A percentile compares a stretch with the other conserved stretches of the same genome.
Conservation (phyloP, 2,113 vertebrate species). For the Vidua chalybeata region DNA sequence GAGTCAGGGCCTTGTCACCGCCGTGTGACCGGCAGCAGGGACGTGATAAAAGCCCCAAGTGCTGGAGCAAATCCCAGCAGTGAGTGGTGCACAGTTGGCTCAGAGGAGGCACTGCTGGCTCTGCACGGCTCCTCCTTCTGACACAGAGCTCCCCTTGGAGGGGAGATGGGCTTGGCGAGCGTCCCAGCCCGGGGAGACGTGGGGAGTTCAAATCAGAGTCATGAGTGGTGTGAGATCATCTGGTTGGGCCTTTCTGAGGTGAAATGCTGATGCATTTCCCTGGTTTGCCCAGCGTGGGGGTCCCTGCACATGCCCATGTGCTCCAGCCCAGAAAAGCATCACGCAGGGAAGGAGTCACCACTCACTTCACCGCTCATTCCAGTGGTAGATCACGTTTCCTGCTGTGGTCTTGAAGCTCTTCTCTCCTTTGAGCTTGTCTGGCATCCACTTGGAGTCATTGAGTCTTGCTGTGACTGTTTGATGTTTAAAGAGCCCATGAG, state of each 20-base stretch:
- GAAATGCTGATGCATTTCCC: neutral
- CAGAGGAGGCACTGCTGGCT: slow-evolving; percentile 14
- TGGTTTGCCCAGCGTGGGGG: neutral
- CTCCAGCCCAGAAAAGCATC: neutral
- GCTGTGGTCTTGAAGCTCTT: neutral
- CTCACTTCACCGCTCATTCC: neutral
- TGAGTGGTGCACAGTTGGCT: neutral
- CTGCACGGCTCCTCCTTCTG: neutral
- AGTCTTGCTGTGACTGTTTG: neutral
- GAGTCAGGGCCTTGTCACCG: slow-evolving; percentile 49
- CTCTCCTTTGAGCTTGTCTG: neutral
- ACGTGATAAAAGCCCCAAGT: neutral
- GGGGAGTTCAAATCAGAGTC: neutral
- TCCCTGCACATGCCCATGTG: neutral
- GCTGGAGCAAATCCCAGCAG: slow-evolving; percentile 31
- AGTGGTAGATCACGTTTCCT: neutral
- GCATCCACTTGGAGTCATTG: neutral
- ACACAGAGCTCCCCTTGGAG: neutral
- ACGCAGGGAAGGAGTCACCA: neutral
- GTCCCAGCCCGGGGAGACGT: fast-evolving
- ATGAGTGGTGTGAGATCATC: neutral
- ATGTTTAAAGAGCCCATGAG: neutral
- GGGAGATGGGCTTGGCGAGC: neutral
- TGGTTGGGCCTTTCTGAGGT: neutral
- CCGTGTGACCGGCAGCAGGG: slow-evolving; percentile 5